Conservation (phyloP, 2,888 invertebrate species). For the Sipunculus nudus region DNA sequence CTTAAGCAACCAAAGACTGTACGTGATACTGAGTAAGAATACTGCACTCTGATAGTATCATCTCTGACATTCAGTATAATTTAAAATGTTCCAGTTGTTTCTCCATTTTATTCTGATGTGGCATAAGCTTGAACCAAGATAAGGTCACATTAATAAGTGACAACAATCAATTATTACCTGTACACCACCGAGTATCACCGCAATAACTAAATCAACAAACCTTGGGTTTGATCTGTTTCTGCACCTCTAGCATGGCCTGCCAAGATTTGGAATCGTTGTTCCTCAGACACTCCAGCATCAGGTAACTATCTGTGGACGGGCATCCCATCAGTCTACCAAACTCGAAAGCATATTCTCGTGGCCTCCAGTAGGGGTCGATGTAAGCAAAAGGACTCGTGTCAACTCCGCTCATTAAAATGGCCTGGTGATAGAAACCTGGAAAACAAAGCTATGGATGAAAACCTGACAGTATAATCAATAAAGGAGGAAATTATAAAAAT, state of each 20-base stretch:
- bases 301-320: slow-evolving; percentile 44
- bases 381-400: slow-evolving; percentile 41
- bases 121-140: no score
- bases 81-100: no score
- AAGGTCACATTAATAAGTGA: no score
- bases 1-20: no score
- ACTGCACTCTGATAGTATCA: no score
- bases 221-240: slow-evolving; percentile 52
- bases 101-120: no score
- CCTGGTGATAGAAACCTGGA: slow-evolving; percentile 40
- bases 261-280: slow-evolving; percentile 36
- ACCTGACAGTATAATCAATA: not conserved
- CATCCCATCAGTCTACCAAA: slow-evolving; percentile 50
- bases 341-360: slow-evolving; percentile 37
- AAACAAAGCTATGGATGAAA: not conserved
- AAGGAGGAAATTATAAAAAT: not conserved
- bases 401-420: slow-evolving; percentile 46
- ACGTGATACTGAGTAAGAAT: no score
- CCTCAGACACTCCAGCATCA: slow-evolving; percentile 62
- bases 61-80: no score
- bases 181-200: no score
- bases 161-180: no score
- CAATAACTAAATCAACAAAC: no score
- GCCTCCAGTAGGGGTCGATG: slow-evolving; percentile 37
- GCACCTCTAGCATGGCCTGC: slow-evolving; percentile 62